Percentiles rank a stretch among this genome's conserved stretches.
Conservation (phyloP, 2,797 vertebrate genomes). For the Pseudomugil gertrudae region DNA sequence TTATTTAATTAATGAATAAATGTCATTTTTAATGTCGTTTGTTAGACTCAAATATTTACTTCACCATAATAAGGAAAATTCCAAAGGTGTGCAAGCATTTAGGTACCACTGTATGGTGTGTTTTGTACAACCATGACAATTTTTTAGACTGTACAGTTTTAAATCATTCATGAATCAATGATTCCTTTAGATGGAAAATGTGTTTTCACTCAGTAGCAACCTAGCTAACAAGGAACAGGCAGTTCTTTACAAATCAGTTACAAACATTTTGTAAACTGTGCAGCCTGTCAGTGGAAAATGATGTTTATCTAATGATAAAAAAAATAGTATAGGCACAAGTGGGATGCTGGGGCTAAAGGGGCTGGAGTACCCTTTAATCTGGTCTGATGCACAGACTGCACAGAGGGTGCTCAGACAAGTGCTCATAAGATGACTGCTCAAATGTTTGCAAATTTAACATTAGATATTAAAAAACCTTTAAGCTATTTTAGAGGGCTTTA, state of each 20-base stretch:
- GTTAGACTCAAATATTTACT: neutral
- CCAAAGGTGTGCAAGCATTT: neutral
- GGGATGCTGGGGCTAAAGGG: too few species aligned
- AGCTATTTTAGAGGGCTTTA: too few species aligned
- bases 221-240: slow-evolving; percentile 27
- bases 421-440: too few species aligned
- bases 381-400: too few species aligned
- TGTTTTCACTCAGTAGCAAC: slow-evolving; percentile 27
- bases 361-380: too few species aligned
- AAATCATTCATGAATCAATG: neutral
- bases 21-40: too few species aligned
- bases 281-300: slow-evolving; percentile 1
- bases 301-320: too few species aligned
- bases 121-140: slow-evolving; percentile 1
- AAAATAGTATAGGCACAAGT: too few species aligned
- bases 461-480: too few species aligned
- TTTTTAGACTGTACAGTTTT: neutral
- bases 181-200: slow-evolving; percentile 20
- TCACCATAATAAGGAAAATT: neutral
- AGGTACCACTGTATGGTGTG: neutral
- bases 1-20: too few species aligned
- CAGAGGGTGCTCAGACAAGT: too few species aligned
- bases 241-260: slow-evolving; percentile 36
- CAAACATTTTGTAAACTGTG: slow-evolving; percentile 19
- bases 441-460: too few species aligned